A percentile compares a stretch with the other conserved stretches of the same genome.
These are phyloP conservation scores for Pseudochaenichthys georgianus DNA, from an alignment of 2,797 vertebrate genomes.

Conservation along the genomic window DNA sequence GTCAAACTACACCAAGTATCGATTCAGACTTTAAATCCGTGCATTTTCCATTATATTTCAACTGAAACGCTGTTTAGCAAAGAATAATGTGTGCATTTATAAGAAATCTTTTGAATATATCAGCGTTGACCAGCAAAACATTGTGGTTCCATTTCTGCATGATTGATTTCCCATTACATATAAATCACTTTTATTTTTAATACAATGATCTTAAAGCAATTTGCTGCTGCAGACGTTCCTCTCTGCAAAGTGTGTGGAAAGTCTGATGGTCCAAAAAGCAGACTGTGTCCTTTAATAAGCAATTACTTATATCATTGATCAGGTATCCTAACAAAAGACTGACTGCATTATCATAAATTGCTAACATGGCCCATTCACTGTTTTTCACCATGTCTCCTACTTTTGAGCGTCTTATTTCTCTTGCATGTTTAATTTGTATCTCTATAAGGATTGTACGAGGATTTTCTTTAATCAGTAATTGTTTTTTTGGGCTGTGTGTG, in stretches of 20 bases:
- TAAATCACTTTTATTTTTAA: neutral
- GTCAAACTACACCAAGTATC: neutral
- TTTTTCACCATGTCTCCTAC: neutral
- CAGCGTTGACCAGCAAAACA: neutral
- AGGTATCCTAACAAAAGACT: neutral
- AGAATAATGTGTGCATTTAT: neutral
- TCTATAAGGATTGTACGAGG: neutral
- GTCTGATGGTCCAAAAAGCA: neutral
- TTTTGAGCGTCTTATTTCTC: neutral
- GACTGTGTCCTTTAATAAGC: neutral
- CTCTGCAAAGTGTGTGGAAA: neutral
- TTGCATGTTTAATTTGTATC: neutral
- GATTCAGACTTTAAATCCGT: neutral
- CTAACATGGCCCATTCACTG: neutral
- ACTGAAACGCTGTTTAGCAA: neutral
- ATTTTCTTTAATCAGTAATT: neutral
- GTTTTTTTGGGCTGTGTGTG: neutral
- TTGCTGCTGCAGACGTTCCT: slow-evolving; percentile 5
- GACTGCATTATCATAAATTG: neutral
- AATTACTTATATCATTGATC: neutral
- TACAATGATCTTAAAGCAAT: no score
- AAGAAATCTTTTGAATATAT: neutral
- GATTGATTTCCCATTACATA: neutral
- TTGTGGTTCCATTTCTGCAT: neutral
- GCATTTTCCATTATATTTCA: neutral